These are phyloP conservation scores for Nesometra sesokonis DNA, from an alignment of 35 echinoderm and acorn worm genomes.

Conservation along the genomic window DNA sequence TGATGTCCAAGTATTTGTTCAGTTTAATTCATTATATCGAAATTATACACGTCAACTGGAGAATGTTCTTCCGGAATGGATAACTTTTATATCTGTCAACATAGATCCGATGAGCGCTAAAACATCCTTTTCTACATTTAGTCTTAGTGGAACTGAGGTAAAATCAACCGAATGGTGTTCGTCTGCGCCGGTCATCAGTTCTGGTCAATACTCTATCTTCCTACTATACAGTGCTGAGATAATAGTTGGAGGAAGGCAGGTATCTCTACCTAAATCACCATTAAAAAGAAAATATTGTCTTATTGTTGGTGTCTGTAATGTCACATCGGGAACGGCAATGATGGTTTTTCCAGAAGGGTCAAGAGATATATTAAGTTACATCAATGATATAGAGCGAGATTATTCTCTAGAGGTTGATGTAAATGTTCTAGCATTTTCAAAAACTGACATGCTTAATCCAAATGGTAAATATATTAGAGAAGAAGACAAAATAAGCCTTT, in stretches of 20 bases:
- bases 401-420: neutral
- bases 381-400: neutral
- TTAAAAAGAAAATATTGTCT: neutral
- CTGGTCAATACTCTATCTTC: neutral
- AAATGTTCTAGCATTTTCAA: neutral
- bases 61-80: neutral
- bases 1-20: neutral
- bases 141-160: neutral
- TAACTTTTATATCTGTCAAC: neutral
- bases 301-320: neutral
- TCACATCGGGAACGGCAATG: neutral
- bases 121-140: neutral
- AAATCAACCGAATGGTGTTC: neutral
- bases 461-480: neutral
- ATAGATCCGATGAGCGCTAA: neutral
- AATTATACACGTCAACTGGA: neutral
- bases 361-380: neutral
- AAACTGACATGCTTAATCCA: neutral
- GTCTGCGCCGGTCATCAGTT: neutral
- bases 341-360: neutral
- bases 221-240: neutral
- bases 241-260: neutral
- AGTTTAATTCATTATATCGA: neutral
- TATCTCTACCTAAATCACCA: neutral
- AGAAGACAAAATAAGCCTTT: neutral